Evolutionary conservation across 2,888 invertebrate genomes (phyloP).

Genomic region (Sipha maydis): DNA sequence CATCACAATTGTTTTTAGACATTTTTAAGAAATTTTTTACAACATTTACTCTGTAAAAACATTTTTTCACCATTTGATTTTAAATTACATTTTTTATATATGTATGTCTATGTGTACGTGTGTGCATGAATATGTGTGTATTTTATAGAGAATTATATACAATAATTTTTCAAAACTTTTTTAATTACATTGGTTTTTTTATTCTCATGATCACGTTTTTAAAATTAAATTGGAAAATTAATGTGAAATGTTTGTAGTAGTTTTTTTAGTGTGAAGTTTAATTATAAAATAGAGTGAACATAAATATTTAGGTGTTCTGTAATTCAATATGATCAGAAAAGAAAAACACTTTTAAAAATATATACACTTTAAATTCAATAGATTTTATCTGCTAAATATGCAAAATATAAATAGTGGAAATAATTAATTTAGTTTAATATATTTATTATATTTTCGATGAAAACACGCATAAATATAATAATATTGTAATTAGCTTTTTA

Average conservation of each 20-base stretch:
- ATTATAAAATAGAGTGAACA: conserved; percentile 5
- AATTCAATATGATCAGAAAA: not conserved
- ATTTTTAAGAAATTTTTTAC: not conserved
- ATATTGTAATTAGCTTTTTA: not conserved
- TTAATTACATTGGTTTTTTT: not conserved
- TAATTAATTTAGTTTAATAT: not conserved
- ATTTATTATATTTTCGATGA: not conserved
- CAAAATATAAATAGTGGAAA: not conserved
- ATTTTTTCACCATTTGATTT: not conserved
- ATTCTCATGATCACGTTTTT: not conserved
- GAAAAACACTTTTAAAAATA: not conserved
- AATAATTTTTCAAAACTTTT: conserved; percentile 16
- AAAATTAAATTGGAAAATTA: conserved; percentile 19
- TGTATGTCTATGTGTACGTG: not conserved
- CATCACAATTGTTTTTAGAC: too few species aligned
- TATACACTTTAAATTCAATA: not conserved
- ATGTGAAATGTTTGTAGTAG: conserved; percentile 8
- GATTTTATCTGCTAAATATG: not conserved
- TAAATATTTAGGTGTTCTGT: not conserved
- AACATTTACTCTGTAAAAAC: too few species aligned
- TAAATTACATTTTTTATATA: not conserved
- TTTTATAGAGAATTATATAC: not conserved
- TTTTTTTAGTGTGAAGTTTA: conserved; percentile 13
- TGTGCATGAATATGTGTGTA: not conserved
- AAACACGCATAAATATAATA: not conserved